Base-by-base conservation (phyloP, 2,888 invertebrate species). In the Euproctis similis region DNA sequence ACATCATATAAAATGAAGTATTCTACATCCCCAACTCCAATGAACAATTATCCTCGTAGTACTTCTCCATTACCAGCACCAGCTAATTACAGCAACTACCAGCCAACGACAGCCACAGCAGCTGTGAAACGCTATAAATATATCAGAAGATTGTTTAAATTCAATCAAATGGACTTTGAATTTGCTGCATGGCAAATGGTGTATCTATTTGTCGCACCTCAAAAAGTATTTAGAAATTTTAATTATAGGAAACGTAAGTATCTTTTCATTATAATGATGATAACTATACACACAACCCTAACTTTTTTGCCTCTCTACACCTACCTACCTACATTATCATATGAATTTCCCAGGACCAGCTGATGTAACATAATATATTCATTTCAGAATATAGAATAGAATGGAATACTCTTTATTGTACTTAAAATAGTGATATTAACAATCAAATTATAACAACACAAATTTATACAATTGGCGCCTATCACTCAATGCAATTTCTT, bases 181-280 rank as follows among this genome's bases (percentile, higher is more conserved):
- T 98, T 97, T 85, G 98, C 98, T 0, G 86, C 93, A n/a, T 99
- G 98, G 98, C 98, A 99, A 87, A 98, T 98, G 96, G 75, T 97
- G 0, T 97, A 97, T 70, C 85, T 99, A 39, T 94, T 99, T 63
- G 88, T 94, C 31, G 88, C 96, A 1, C 98, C 98, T 8, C 97
- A 98, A 62, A 97, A 96, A 88, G 97, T 99, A 18, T 97, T 97
- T 69, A 89, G 97, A 66, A 97, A 98, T 82, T 98, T 97, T 73
- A 94, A 96, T 61, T 97, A 97, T 85, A 91, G 98, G 68, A 98
- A 99, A 89, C 95, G 97, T 95, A 86, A 88, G 92, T 88, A 41
- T 12, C 4, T 17, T 6, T n/a, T n/a, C n/a, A n/a, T n/a, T n/a
- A n/a, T n/a, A n/a, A n/a, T n/a, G n/a, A n/a, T n/a, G n/a, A n/a